These are phyloP conservation scores for Heliothis peltigera DNA, from an alignment of 2,888 invertebrate genomes.

Conservation along the genomic window DNA sequence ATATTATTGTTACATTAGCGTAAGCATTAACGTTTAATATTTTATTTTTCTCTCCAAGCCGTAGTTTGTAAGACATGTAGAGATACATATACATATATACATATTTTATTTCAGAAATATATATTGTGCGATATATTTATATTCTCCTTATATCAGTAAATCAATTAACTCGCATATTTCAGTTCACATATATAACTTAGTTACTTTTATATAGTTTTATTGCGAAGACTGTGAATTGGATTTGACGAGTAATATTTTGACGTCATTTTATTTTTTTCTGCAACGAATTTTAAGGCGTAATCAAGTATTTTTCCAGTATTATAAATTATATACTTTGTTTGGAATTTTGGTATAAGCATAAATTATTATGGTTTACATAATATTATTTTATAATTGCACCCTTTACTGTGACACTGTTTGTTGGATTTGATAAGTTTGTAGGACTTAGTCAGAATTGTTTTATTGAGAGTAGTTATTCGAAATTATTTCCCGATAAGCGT, in stretches of 20 bases:
- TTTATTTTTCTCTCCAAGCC: constrained; percentile 57
- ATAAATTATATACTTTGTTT: constrained; percentile 53
- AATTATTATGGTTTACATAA: constrained; percentile 21
- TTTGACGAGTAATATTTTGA: constrained; percentile 38
- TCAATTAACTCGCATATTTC: neutral
- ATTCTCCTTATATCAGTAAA: neutral
- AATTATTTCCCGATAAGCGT: constrained; percentile 44
- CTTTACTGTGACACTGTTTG: constrained; percentile 45
- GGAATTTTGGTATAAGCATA: constrained; percentile 21
- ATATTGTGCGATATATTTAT: constrained; percentile 15
- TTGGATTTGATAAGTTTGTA: constrained; percentile 42
- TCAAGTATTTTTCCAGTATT: constrained; percentile 63
- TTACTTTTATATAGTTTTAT: constrained; percentile 36
- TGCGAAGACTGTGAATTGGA: constrained; percentile 54
- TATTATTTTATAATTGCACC: constrained; percentile 41
- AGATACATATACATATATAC: constrained; percentile 29
- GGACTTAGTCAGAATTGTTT: constrained; percentile 40
- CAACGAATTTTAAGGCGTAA: constrained; percentile 31
- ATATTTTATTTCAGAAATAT: constrained; percentile 39
- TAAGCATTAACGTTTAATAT: constrained; percentile 61
- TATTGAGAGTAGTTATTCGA: constrained; percentile 16
- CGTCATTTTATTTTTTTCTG: constrained; percentile 34
- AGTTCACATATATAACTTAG: constrained; percentile 17
- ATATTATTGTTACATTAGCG: constrained; percentile 56
- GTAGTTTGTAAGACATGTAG: constrained; percentile 48